These are phyloP conservation scores for Lacerta bilineata DNA, from an alignment of 2,797 vertebrate species.

Conservation along the genomic window DNA sequence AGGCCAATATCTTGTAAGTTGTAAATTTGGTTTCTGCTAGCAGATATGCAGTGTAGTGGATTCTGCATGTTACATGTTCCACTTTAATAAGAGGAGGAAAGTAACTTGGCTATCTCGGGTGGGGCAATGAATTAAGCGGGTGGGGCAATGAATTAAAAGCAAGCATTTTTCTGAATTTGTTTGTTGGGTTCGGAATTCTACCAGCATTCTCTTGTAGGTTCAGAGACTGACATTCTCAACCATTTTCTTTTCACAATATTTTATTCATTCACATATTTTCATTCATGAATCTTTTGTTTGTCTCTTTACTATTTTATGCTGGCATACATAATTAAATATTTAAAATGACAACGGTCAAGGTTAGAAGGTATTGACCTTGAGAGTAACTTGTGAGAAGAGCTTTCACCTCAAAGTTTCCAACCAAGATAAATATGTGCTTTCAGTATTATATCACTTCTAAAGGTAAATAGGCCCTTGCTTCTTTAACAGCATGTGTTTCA, in stretches of 20 bases:
- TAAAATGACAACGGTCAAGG: slow-evolving; percentile 54
- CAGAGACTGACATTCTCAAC: not conserved
- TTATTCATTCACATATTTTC: slow-evolving; percentile 56
- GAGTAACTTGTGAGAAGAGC: slow-evolving; percentile 31
- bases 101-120: slow-evolving; percentile 5
- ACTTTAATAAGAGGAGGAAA: not conserved
- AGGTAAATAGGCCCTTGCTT: not conserved
- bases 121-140: slow-evolving; percentile 29
- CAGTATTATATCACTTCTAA: not conserved
- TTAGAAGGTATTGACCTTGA: slow-evolving; percentile 57
- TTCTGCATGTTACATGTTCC: not conserved
- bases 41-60: not conserved
- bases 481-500: slow-evolving; percentile 6
- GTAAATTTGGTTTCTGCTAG: not conserved
- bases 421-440: slow-evolving; percentile 17
- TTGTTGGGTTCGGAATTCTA: not conserved
- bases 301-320: slow-evolving; percentile 53
- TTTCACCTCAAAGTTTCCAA: slow-evolving; percentile 42
- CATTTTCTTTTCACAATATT: slow-evolving; percentile 47
- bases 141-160: slow-evolving; percentile 23
- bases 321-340: slow-evolving; percentile 51
- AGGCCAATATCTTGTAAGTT: not conserved
- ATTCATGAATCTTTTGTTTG: slow-evolving; percentile 34
- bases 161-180: not conserved
- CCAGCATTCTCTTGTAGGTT: not conserved